These are phyloP conservation scores for Ethmia dodecea DNA, from an alignment of 2,888 invertebrate genomes.

Conservation along the genomic window DNA sequence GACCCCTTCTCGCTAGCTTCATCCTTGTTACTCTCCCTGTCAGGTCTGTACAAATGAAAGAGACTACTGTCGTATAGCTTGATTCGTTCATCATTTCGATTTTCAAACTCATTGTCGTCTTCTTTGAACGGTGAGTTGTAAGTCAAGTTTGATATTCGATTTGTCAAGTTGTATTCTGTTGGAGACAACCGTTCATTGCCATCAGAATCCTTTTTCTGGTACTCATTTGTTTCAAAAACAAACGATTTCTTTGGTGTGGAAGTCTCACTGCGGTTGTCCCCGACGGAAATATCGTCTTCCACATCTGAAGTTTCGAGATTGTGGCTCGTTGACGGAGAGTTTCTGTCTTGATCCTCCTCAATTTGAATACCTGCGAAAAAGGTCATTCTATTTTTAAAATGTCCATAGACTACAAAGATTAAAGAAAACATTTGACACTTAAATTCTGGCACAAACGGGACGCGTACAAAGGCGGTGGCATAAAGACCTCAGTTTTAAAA, in stretches of 20 bases:
- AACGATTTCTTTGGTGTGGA: constrained; percentile 36
- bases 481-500: constrained; percentile 70
- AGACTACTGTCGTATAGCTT: constrained; percentile 60
- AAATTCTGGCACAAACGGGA: constrained; percentile 44
- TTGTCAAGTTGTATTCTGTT: constrained; percentile 40
- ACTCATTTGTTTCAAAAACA: constrained; percentile 27
- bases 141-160: constrained; percentile 44
- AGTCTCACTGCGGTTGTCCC: constrained; percentile 63
- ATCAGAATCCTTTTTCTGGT: constrained; percentile 34
- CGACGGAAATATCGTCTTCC: constrained; percentile 66
- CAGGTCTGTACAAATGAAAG: constrained; percentile 59
- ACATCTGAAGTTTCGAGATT: constrained; percentile 49
- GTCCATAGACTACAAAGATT: constrained; percentile 38
- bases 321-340: constrained; percentile 36
- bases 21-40: constrained; percentile 48
- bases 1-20: constrained; percentile 34
- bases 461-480: constrained; percentile 58
- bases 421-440: constrained; percentile 59
- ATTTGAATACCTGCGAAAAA: constrained; percentile 33
- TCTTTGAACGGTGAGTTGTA: constrained; percentile 62
- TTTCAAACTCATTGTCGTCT: constrained; percentile 53
- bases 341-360: constrained; percentile 39
- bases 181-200: constrained; percentile 45
- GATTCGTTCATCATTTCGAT: constrained; percentile 44
- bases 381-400: constrained; percentile 16